These are phyloP conservation scores for Trachelus tabidus DNA, from an alignment of 2,888 invertebrate species.

Conservation along the genomic window DNA sequence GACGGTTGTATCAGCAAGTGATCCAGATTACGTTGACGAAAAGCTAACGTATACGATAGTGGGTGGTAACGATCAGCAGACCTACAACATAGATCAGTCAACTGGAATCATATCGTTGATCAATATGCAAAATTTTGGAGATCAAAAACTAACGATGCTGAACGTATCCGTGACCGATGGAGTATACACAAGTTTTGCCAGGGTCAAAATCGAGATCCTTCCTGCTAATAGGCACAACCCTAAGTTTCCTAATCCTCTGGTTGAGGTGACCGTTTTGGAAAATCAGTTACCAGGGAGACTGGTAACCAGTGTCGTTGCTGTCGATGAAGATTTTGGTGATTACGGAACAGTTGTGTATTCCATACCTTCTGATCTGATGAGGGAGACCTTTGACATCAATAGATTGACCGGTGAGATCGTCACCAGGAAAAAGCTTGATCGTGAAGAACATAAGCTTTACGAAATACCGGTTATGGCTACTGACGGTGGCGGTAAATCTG, in stretches of 20 bases:
- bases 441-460: slow-evolving; percentile 77
- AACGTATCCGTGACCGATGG: slow-evolving; percentile 97
- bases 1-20: slow-evolving; percentile 88
- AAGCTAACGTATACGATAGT: slow-evolving; percentile 84
- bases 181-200: slow-evolving; percentile 89
- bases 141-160: slow-evolving; percentile 75
- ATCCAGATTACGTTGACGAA: slow-evolving; percentile 85
- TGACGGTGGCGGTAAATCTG: slow-evolving; percentile 84
- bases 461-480: slow-evolving; percentile 84
- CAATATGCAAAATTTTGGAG: slow-evolving; percentile 80
- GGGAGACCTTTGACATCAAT: slow-evolving; percentile 80
- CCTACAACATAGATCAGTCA: slow-evolving; percentile 74
- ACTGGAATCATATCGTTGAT: slow-evolving; percentile 77
- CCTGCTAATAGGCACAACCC: slow-evolving; percentile 86
- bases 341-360: slow-evolving; percentile 81
- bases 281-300: slow-evolving; percentile 81
- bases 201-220: slow-evolving; percentile 81
- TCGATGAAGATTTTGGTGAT: slow-evolving; percentile 84
- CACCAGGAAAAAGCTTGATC: slow-evolving; percentile 77
- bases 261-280: slow-evolving; percentile 85
- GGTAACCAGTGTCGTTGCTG: slow-evolving; percentile 80
- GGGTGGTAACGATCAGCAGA: slow-evolving; percentile 82
- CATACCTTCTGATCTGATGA: slow-evolving; percentile 80
- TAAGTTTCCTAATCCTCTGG: slow-evolving; percentile 79
- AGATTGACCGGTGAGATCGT: slow-evolving; percentile 77